phyloP scores from a whole-genome alignment of 64 coral and sea anemone species.

The Stichodactyla helianthus region DNA sequence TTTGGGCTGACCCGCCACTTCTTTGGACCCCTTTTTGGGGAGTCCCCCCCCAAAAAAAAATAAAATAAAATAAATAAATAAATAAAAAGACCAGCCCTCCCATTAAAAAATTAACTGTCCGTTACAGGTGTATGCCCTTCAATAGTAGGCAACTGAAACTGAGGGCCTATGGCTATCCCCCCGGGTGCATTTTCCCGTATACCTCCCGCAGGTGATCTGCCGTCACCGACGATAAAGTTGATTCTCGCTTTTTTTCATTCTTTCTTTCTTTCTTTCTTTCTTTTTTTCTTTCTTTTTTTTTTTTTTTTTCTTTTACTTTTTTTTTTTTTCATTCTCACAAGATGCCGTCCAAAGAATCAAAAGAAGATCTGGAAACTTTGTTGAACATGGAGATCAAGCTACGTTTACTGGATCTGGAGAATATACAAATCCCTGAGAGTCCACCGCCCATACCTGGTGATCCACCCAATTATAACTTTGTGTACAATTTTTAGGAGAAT shows the following conservation, averaged over 20 bases:
- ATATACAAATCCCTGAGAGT: constrained; percentile 80
- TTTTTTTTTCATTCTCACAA: background rate
- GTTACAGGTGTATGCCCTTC: too few species aligned
- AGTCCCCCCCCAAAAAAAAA: too few species aligned
- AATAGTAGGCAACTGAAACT: too few species aligned
- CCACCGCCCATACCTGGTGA: constrained; percentile 68
- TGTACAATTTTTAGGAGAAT: constrained; percentile 75
- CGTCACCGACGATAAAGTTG: too few species aligned
- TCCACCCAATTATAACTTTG: constrained; percentile 92
- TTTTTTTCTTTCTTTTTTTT: background rate
- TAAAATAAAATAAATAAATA: too few species aligned
- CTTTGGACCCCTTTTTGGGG: too few species aligned
- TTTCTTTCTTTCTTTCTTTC: background rate
- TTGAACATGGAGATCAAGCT: constrained; percentile 98
- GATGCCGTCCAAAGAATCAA: constrained; percentile 72
- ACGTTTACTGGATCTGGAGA: constrained; percentile 80
- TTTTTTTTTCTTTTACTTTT: background rate
- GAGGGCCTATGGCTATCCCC: too few species aligned
- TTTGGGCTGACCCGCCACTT: too few species aligned
- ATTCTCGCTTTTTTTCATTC: background rate
- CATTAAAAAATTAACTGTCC: too few species aligned
- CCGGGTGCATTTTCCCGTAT: too few species aligned
- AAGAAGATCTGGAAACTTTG: constrained; percentile 83
- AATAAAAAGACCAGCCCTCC: too few species aligned
- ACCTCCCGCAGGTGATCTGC: too few species aligned